Base-by-base conservation (phyloP, 2,113 vertebrate genomes). In the Dipodomys ordii region DNA sequence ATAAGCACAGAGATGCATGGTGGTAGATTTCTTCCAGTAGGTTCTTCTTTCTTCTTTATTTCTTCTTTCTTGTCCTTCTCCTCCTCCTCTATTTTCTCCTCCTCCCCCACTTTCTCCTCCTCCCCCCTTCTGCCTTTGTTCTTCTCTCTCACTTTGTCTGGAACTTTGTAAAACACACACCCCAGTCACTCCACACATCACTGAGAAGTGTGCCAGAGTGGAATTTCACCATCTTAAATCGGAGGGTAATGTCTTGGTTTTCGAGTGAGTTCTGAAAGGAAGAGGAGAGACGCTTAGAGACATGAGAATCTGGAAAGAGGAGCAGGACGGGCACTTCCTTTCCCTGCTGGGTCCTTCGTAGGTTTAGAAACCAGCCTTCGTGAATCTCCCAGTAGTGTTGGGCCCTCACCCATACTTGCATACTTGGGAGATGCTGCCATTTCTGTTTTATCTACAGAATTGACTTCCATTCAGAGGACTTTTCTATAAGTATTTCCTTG, bases 401-500 rank as follows among this genome's bases (percentile, higher is more conserved):
- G 46, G 80, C 86, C 79, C 53, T 49, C 79, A 44, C 91, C 83
- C 82, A 67, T 79, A 0, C 2, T 64, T 1, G 83, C 72, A 23
- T 96, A 73, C 86, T 93, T 86, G 91, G 86, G 64, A 72, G 77
- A 92, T 46, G 83, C 65, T 96, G 83, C 86, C 73, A 13, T 95
- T 57, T 92, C 85, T 73, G 10, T 97, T 95, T 95, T 92, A 95
- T 94, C 96, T 97, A 80, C 19, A 60, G 89, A 96, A 95, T 93
- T 95, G 71, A 82, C 93, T 96, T 93, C 91, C 79, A 9, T 95
- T 88, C 64, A 8, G 39, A 93, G 83, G 83, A 72, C 95, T 97
- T 97, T 96, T 95, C 72, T 96, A 0, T 90, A 92, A 96, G 92
- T 95, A 89, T 95, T 96, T 86, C 88, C 92, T 96, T 96, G 96